Conservation (phyloP, 2,113 vertebrate genomes). For the Caranx ignobilis region DNA sequence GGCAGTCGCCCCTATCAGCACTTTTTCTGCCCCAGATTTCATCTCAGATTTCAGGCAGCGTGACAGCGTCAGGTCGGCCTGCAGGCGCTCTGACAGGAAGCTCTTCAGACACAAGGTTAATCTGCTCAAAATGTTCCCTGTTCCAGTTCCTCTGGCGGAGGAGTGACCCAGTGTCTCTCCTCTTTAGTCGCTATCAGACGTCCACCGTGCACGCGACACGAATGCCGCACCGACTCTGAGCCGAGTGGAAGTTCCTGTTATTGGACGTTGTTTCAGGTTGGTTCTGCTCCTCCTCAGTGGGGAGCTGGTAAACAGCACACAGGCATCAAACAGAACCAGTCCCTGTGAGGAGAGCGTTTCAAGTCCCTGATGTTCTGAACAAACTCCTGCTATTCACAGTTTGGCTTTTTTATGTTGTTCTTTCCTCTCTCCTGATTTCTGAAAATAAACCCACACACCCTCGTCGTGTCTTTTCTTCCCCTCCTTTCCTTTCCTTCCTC, state of each 20-base stretch:
- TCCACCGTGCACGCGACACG: no score
- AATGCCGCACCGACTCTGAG: not conserved
- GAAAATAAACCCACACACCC: not conserved
- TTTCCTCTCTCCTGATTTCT: not conserved
- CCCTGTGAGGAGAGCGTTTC: not conserved
- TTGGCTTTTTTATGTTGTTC: not conserved
- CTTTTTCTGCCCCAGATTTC: not conserved
- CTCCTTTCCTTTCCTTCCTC: not conserved
- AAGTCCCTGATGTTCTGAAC: not conserved
- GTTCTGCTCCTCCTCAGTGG: not conserved
- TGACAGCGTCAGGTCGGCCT: not conserved
- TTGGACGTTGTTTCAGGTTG: not conserved
- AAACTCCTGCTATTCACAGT: not conserved
- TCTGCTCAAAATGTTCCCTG: not conserved
- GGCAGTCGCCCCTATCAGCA: not conserved
- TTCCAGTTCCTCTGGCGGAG: not conserved
- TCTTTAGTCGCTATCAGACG: not conserved
- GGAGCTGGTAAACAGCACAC: not conserved
- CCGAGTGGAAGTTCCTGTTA: not conserved
- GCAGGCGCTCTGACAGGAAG: not conserved
- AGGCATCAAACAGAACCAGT: not conserved
- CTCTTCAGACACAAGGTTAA: not conserved
- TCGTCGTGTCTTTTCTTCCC: not conserved
- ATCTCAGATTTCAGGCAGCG: not conserved
- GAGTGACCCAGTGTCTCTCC: not conserved